A percentile compares a stretch with the other conserved stretches of the same genome.
These are phyloP conservation scores for Jaculus jaculus DNA, from an alignment of 2,113 vertebrate genomes.

Conservation along the genomic window DNA sequence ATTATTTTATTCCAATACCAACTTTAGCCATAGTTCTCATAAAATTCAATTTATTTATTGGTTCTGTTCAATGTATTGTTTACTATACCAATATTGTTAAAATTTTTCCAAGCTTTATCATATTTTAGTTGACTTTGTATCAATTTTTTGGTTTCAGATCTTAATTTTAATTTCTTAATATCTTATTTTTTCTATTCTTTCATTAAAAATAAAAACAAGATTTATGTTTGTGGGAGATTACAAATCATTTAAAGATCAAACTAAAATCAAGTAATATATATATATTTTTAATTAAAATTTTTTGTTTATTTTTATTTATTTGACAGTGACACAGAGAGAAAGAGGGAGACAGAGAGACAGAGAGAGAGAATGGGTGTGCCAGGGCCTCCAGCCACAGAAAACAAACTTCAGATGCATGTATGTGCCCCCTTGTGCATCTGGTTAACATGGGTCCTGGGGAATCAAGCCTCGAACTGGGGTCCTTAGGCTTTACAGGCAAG, in stretches of 20 bases:
- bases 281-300: too few species aligned
- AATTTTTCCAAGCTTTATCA: not conserved
- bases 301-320: too few species aligned
- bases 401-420: too few species aligned
- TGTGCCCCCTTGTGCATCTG: too few species aligned
- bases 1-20: not conserved
- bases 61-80: not conserved
- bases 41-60: not conserved
- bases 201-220: not conserved
- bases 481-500: too few species aligned
- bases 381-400: too few species aligned
- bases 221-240: not conserved
- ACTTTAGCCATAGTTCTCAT: not conserved
- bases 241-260: constrained; percentile 27
- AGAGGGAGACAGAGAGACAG: too few species aligned
- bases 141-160: not conserved
- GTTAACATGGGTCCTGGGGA: too few species aligned
- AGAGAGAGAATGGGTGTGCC: too few species aligned
- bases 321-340: too few species aligned
- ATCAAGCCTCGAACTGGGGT: too few species aligned
- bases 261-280: not conserved
- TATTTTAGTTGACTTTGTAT: not conserved
- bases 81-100: not conserved
- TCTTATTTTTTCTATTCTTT: not conserved
- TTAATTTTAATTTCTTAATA: not conserved